Conservation (phyloP, 1,140 invertebrate genomes). For the Mizuhopecten yessoensis region DNA sequence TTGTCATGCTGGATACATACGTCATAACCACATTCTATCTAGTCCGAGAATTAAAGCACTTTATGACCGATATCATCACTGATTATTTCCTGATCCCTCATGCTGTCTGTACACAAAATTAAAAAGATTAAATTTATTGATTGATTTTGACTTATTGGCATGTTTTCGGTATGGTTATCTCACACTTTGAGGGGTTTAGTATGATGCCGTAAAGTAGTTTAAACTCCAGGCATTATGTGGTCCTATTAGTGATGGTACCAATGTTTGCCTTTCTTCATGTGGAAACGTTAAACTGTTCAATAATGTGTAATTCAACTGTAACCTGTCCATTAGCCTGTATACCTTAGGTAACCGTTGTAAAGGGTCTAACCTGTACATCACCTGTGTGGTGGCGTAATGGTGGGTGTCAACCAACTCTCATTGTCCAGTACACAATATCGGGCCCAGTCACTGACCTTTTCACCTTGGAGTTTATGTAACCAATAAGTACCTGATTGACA, state of each 20-base stretch:
- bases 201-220: neutral
- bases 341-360: neutral
- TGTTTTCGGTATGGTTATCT: too few relatives aligned
- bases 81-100: too few relatives aligned
- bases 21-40: too few relatives aligned
- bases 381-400: constrained; percentile 4
- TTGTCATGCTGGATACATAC: too few relatives aligned
- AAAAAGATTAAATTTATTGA: too few relatives aligned
- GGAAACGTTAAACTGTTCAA: neutral
- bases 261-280: neutral
- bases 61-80: too few relatives aligned
- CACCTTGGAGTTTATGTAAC: constrained; percentile 31
- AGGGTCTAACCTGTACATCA: constrained; percentile 24
- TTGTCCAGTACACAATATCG: neutral
- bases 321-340: neutral
- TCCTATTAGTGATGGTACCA: neutral
- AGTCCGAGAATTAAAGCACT: too few relatives aligned
- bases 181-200: neutral
- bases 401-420: neutral
- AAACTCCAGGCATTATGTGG: neutral
- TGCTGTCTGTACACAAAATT: too few relatives aligned
- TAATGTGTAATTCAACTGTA: neutral
- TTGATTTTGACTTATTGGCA: too few relatives aligned
- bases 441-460: neutral
- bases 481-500: constrained; percentile 3